Evolutionary conservation across 35 echinoderm and acorn worm genomes (phyloP), one percentile per base, ranked within the genome.

Genomic region (Chiridota heheva): DNA sequence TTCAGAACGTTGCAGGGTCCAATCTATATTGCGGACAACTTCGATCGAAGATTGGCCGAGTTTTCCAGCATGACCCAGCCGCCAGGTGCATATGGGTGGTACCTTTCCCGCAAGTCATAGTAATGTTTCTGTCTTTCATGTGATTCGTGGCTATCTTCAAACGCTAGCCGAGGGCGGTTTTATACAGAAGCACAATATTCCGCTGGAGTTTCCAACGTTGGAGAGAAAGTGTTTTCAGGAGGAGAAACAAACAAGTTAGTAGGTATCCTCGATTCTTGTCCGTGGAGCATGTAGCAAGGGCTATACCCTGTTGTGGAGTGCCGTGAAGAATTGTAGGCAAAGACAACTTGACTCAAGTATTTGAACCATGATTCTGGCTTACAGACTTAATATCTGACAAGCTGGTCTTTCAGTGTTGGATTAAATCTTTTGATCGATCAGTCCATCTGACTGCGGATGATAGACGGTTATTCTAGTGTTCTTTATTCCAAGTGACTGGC

Each of bases 391-490:
- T 45, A 45, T 4, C 30, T 70, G 17, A 44, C 80, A 3, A 70
- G 32, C 26, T 83, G 42, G 17, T 70, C 61, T 36, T 83, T 66
- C 18, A 83, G 37, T 12, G 63, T 83, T 13, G 7, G 4, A 26
- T 69, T 70, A 20, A 44, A 70, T 27, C 44, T 7, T 36, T 83
- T 44, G 31, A 45, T 34, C 65, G 59, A 36, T 8, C 74, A 44
- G 46, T 78, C 74, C n/a, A n/a, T n/a, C n/a, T n/a, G n/a, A n/a
- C n/a, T n/a, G n/a, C n/a, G n/a, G n/a, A n/a, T n/a, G n/a, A n/a
- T n/a, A n/a, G n/a, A n/a, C 3, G 74, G 59, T 30, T 78, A 51
- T 83, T 29, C 47, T 43, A 18, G 44, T 70, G 25, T 83, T 83
- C 7, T 69, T 39, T 18, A 70, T 83, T 12, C 63, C 80, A 4